Evolutionary conservation across 2,888 invertebrate genomes (phyloP), one percentile per base, ranked within the genome.

Genomic region (Lathronympha strigana): DNA sequence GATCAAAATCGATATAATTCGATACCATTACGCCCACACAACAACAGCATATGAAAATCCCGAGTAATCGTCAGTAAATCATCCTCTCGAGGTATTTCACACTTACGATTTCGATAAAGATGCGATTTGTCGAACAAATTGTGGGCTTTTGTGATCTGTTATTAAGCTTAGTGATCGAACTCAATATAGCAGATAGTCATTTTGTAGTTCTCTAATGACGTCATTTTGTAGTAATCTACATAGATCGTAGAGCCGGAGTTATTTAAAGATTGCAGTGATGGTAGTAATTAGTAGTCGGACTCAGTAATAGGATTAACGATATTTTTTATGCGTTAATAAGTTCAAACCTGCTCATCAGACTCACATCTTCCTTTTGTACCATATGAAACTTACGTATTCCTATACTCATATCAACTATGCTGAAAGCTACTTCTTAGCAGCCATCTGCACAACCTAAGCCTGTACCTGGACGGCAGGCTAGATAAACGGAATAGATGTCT

Each of bases 111-210:
- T 63, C 45, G 45, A 36, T 38, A 23, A 55, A 55, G 47, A 28
- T 38, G 54, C 62, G 55, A 55, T 63, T 63, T 63, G 25, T 63
- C 47, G 45, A 25, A 38, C 55, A 47, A 55, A 54, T 62, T 47
- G 54, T 19, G 8, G 25, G 15, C 53, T 54, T 28, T 15, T 9
- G 51, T 11, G 21, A 25, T 43, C 21, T 17, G 19, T 21, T 45
- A 43, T 43, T 25, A 57, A 47, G 21, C 51, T 51, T 33, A 17
- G 2, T 50, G 9, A 17, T 28, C 11, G n/a, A 19, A 28, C 15
- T 13, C 11, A 33, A 33, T 19, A 13, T 43, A 21, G 11, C 21
- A 9, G 11, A 33, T 33, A 13, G 33, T 4, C 33, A 3, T 13
- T 31, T 31, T n/a, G n/a, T n/a, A n/a, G n/a, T n/a, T n/a, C n/a